Conservation (phyloP, 92 coral and sea anemone genomes). For the Phenganax marumi region DNA sequence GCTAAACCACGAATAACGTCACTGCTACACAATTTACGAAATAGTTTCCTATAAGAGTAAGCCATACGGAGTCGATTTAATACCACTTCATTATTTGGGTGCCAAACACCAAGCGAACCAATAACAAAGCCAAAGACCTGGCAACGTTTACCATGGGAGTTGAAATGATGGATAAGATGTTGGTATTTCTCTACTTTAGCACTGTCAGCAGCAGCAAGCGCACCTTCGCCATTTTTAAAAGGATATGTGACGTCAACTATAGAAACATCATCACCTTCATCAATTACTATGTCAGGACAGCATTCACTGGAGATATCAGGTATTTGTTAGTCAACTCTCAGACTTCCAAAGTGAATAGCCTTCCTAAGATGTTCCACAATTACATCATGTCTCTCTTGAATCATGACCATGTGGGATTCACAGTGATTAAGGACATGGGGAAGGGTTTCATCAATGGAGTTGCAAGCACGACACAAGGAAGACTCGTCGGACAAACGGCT, state of each 20-base stretch:
- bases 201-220: neutral
- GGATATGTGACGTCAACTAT: slow-evolving; percentile 6
- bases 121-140: neutral
- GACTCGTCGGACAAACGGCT: neutral
- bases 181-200: neutral
- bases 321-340: neutral
- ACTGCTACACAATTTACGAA: neutral
- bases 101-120: neutral
- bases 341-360: neutral
- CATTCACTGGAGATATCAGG: neutral
- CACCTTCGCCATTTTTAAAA: neutral
- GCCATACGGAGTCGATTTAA: neutral
- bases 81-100: neutral
- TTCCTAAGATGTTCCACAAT: neutral
- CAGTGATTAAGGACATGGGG: neutral
- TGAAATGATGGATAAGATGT: neutral
- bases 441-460: neutral
- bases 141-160: neutral
- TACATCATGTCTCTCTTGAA: neutral
- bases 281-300: neutral
- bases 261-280: neutral
- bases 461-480: neutral
- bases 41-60: neutral
- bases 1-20: slow-evolving; percentile 1
- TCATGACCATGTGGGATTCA: neutral